Base-by-base conservation (phyloP, 92 coral and sea anemone genomes). In the Epizoanthus ramosus region DNA sequence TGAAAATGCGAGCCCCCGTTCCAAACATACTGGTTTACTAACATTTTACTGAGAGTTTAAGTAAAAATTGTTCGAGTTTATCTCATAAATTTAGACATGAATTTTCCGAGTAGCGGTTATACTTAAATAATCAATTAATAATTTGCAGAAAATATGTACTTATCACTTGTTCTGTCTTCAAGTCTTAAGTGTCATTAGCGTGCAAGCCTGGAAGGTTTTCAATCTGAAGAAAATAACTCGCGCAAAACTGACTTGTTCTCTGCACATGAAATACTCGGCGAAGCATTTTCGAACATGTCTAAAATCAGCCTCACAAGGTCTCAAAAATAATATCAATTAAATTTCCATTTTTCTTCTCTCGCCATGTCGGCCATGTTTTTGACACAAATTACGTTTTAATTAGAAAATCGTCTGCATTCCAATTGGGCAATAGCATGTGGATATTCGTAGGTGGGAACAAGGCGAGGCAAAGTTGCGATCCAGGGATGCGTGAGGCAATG, bases 401-500 rank as follows among this genome's bases (percentile, higher is more conserved):
- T 4, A 28, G 14, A 5, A 15, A 73, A 8, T 19, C 17, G 64
- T 73, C 57, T 47, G 57, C 79, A 24, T 52, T 50, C 39, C 39
- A 25, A 18, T 4, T 3, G 6, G 43, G 43, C 43, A 37, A 37
- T 3, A 63, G 43, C 54, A 54, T 52, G 64, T 73, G 23, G 79
- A 54, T 73, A 14, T 53, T 23, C 5, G 13, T 6, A 35, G 58
- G 79, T 15, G 60, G 57, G 58, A 19, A 8, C 9, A 31, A 18
- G 79, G 63, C 41, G 77, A 73, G 79, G 50, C 64, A 53, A 17
- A 31, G 50, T 41, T 41, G 19, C 14, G 18, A 22, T 71, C 18
- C 28, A 17, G 43, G 35, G 17, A 54, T 45, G 25, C 28, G 25
- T 25, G 63, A 17, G 39, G 79, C 54, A 25, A 52, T 31, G 37